Evolutionary conservation across 2,888 invertebrate species (phyloP).

Genomic region (Spilosoma lubricipeda): DNA sequence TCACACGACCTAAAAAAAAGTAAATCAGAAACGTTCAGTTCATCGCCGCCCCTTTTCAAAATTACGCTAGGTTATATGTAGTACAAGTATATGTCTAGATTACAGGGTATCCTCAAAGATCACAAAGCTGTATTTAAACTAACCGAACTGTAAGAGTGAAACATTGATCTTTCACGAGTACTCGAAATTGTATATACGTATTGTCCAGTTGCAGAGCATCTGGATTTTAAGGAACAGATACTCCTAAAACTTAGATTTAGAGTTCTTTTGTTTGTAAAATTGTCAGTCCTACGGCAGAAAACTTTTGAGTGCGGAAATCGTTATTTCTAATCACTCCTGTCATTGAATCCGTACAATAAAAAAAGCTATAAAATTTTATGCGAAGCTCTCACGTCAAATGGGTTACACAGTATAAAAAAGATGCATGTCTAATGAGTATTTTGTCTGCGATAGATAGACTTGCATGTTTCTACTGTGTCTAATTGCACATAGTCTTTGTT

Average conservation of each 20-base stretch:
- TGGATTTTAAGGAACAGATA: background rate
- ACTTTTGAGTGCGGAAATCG: background rate
- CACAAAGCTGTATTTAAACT: background rate
- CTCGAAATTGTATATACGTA: background rate
- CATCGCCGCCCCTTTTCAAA: too few species aligned
- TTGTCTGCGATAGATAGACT: slow-evolving; percentile 59
- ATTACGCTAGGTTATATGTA: too few species aligned
- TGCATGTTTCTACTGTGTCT: slow-evolving; percentile 66
- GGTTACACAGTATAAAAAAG: slow-evolving; percentile 47
- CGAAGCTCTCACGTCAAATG: slow-evolving; percentile 39
- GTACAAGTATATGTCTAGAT: too few species aligned
- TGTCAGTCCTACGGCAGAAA: background rate
- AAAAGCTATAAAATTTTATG: slow-evolving; percentile 49
- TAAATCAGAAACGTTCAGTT: background rate
- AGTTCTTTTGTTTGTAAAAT: background rate
- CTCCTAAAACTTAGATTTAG: background rate
- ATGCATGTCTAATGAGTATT: slow-evolving; percentile 68
- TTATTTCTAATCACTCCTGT: slow-evolving; percentile 30
- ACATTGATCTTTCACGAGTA: background rate
- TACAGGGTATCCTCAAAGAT: background rate
- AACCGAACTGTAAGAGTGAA: background rate
- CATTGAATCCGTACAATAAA: slow-evolving; percentile 46
- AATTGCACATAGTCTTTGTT: slow-evolving; percentile 59
- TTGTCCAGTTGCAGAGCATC: background rate
- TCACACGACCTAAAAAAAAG: too few species aligned